Conservation (phyloP, 2,113 vertebrate genomes). For the Neogobius melanostomus region DNA sequence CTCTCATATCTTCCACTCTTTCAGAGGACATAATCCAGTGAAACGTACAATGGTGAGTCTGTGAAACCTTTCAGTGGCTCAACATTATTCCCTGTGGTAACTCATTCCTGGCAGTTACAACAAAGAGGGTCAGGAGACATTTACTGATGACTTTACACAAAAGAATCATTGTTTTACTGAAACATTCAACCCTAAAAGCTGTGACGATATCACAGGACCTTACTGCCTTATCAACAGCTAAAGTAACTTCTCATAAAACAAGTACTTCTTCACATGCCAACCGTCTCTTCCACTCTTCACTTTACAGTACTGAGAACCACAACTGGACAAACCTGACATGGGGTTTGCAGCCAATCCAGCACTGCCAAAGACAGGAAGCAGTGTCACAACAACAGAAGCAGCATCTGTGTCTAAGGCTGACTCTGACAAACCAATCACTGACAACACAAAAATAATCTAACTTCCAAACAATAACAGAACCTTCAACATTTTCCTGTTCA, state of each 20-base stretch:
- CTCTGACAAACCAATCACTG: too few relatives aligned
- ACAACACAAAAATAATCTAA: not conserved
- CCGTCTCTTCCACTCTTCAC: not conserved
- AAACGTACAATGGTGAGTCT: not conserved
- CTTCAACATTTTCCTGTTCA: not conserved
- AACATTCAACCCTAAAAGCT: not conserved
- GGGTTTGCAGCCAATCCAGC: too few relatives aligned
- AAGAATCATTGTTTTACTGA: not conserved
- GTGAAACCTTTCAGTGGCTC: not conserved
- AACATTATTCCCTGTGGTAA: not conserved
- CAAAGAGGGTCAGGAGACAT: not conserved
- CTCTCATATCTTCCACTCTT: not conserved
- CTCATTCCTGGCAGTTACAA: not conserved
- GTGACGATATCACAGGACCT: not conserved
- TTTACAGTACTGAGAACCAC: constrained; percentile 2
- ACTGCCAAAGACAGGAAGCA: too few relatives aligned
- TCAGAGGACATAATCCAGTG: not conserved
- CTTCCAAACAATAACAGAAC: not conserved
- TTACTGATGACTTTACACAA: not conserved
- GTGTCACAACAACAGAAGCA: too few relatives aligned
- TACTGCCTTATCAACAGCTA: not conserved
- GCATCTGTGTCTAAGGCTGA: too few relatives aligned
- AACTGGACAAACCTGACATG: too few relatives aligned
- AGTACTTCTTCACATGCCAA: not conserved
- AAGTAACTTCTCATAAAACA: not conserved